Percentiles rank a stretch among this genome's conserved stretches.
phyloP scores from a whole-genome alignment of 2,113 vertebrate genomes.

The Monarcha castaneiventris region DNA sequence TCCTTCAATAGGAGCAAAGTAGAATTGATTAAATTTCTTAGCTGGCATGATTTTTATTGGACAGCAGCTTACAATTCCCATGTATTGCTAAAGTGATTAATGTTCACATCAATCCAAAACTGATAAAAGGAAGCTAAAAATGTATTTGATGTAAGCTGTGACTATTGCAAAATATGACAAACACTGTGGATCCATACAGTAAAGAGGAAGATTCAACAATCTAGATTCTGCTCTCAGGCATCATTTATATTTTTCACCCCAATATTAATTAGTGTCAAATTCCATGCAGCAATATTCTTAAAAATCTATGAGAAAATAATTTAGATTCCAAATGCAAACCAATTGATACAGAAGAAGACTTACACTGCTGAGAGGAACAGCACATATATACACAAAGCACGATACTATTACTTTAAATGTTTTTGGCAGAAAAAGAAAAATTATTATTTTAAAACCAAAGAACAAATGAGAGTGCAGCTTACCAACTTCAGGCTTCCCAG shows the following conservation, averaged over 20 bases:
- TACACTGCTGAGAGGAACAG: not conserved
- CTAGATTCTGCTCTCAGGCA: not conserved
- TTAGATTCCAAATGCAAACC: not conserved
- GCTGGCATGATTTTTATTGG: not conserved
- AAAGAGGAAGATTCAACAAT: not conserved
- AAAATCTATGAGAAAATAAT: not conserved
- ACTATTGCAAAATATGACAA: not conserved
- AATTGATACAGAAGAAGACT: not conserved
- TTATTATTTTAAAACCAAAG: not conserved
- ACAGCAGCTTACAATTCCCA: not conserved
- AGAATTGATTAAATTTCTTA: not conserved
- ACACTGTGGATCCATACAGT: not conserved
- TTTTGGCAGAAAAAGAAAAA: not conserved
- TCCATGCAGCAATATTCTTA: not conserved
- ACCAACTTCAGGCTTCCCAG: constrained; percentile 81
- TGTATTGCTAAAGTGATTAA: not conserved
- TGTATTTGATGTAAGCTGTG: not conserved
- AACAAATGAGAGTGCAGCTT: not conserved
- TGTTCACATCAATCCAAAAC: not conserved
- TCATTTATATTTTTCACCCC: not conserved
- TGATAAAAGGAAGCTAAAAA: not conserved
- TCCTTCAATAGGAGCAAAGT: not conserved
- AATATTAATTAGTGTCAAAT: not conserved
- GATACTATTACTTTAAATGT: not conserved
- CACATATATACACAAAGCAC: not conserved